Evolutionary conservation across 2,797 vertebrate genomes (phyloP).

Genomic region (Sebastes matsubarae): DNA sequence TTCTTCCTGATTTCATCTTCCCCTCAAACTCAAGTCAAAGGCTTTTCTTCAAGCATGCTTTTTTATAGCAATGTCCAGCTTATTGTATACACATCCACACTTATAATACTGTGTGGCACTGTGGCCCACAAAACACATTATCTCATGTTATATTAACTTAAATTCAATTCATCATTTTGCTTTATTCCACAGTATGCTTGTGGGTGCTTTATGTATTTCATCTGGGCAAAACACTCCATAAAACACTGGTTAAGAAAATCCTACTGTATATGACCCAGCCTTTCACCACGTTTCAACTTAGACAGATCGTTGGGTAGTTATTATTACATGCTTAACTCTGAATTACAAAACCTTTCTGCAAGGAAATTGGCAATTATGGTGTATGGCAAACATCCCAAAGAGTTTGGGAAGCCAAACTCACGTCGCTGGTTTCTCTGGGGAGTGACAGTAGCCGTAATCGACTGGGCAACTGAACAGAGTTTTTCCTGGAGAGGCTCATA

Average conservation of each 20-base stretch:
- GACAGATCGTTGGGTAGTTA: conserved; percentile 1
- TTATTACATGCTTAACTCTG: conserved; percentile 12
- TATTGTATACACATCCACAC: not conserved
- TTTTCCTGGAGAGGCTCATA: conserved; percentile 9
- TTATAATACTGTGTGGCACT: not conserved
- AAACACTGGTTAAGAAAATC: conserved; percentile 8
- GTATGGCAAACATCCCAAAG: conserved; percentile 31
- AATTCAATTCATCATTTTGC: not conserved
- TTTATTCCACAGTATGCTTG: not conserved
- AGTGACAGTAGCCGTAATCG: conserved; percentile 11
- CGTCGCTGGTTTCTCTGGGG: conserved; percentile 23
- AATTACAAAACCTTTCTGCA: conserved; percentile 11
- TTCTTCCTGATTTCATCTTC: not conserved
- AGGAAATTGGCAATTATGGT: conserved; percentile 44
- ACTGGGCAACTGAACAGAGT: not conserved
- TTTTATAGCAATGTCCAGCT: not conserved
- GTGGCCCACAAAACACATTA: not conserved
- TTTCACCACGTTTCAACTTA: conserved; percentile 40
- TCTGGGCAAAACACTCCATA: not conserved
- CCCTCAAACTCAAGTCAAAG: not conserved
- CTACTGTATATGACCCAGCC: not conserved
- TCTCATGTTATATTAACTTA: not conserved
- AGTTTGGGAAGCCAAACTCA: conserved; percentile 23
- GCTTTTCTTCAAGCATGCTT: not conserved
- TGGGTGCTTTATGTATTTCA: conserved; percentile 6